Percentiles rank a stretch among this genome's conserved stretches.
Evolutionary conservation across 1,140 invertebrate genomes (phyloP).

Genomic region (Drosophila prosaltans): DNA sequence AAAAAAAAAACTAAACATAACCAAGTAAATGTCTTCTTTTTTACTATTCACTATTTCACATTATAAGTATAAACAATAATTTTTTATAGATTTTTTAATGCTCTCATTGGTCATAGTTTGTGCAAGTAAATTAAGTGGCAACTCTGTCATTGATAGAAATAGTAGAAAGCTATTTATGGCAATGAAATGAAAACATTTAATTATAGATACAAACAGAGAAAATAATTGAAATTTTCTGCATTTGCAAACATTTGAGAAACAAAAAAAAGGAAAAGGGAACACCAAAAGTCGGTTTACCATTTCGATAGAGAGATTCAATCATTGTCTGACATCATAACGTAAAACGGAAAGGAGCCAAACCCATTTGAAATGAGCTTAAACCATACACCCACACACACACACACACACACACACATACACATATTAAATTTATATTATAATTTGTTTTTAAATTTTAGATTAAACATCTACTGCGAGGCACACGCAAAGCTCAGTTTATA

Average conservation of each 20-base stretch:
- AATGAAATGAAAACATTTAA: too few relatives aligned
- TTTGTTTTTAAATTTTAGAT: neutral
- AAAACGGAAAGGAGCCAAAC: neutral
- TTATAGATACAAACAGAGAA: too few relatives aligned
- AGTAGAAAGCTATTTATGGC: too few relatives aligned
- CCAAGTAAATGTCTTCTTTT: too few relatives aligned
- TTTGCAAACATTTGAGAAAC: neutral
- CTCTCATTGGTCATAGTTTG: too few relatives aligned
- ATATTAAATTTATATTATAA: neutral
- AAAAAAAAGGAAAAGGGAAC: neutral
- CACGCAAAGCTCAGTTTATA: slow-evolving; percentile 8
- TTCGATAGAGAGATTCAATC: neutral
- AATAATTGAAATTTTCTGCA: neutral
- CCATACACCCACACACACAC: neutral
- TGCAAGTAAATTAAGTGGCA: too few relatives aligned
- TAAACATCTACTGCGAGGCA: slow-evolving; percentile 8
- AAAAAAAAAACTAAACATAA: too few relatives aligned
- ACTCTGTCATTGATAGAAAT: too few relatives aligned
- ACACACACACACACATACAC: neutral
- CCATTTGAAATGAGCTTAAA: slow-evolving; percentile 7
- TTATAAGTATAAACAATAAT: too few relatives aligned
- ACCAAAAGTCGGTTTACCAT: neutral
- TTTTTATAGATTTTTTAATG: too few relatives aligned
- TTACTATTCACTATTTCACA: too few relatives aligned
- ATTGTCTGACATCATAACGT: neutral